Evolutionary conservation across 2,888 invertebrate species (phyloP).

Genomic region (Mycogona germanica): DNA sequence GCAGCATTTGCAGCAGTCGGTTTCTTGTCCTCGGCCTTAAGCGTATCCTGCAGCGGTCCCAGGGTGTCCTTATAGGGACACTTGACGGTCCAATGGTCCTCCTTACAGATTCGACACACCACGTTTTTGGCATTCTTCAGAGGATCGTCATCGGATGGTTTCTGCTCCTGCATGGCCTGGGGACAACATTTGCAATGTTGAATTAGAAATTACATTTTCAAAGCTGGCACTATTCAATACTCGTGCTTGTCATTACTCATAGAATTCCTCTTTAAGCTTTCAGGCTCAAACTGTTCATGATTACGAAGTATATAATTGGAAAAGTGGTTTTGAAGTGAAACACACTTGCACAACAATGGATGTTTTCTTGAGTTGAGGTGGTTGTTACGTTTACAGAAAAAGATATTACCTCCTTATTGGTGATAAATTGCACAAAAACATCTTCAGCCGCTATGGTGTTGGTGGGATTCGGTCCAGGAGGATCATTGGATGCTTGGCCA

Average conservation of each 20-base stretch:
- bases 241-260: no score
- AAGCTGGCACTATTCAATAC: neutral
- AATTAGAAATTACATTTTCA: neutral
- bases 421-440: conserved; percentile 61
- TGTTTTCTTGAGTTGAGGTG: no score
- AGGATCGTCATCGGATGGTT: conserved; percentile 71
- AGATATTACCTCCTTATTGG: conserved; percentile 36
- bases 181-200: neutral
- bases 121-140: conserved; percentile 56
- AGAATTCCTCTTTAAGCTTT: no score
- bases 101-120: conserved; percentile 80
- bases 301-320: neutral
- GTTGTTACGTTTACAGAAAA: no score
- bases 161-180: conserved; percentile 40
- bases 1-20: conserved; percentile 24
- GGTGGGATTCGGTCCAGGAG: conserved; percentile 96
- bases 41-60: conserved; percentile 33
- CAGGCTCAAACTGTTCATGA: neutral
- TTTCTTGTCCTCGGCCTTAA: conserved; percentile 36
- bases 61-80: conserved; percentile 95
- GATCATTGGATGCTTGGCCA: conserved; percentile 78
- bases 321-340: neutral
- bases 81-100: conserved; percentile 96
- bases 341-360: no score
- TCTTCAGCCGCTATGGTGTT: conserved; percentile 94